A percentile compares a stretch with the other conserved stretches of the same genome.
phyloP scores from a whole-genome alignment of 2,797 vertebrate genomes.

The Syngnathus acus region DNA sequence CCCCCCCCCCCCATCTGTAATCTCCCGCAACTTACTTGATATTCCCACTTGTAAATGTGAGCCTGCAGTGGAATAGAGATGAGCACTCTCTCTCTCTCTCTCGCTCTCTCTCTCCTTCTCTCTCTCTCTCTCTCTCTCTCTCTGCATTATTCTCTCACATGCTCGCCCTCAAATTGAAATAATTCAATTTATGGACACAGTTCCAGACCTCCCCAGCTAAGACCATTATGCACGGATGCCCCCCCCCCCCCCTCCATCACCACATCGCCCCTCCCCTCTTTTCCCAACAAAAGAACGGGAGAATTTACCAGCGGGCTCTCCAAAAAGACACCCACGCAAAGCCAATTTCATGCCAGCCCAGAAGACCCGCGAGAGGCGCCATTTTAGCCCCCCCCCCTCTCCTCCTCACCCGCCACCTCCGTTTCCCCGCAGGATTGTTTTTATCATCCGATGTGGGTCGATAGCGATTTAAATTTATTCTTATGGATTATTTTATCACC shows the following conservation, averaged over 20 bases:
- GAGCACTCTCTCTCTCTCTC: conserved; percentile 50
- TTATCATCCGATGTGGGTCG: conserved; percentile 31
- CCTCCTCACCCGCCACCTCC: conserved; percentile 3
- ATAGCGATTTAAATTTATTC: conserved; percentile 45
- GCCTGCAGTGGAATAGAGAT: conserved; percentile 75
- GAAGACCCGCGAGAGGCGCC: conserved; percentile 64
- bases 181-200: conserved; percentile 71
- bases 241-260: conserved; percentile 9
- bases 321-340: conserved; percentile 74
- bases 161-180: conserved; percentile 69
- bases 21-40: conserved; percentile 71
- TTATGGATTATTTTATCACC: conserved; percentile 34
- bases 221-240: conserved; percentile 65
- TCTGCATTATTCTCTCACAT: conserved; percentile 60
- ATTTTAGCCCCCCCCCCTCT: conserved; percentile 39
- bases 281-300: conserved; percentile 66
- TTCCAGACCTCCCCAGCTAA: conserved; percentile 68
- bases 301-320: conserved; percentile 71
- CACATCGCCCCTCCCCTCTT: conserved; percentile 34
- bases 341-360: conserved; percentile 68
- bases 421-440: conserved; percentile 28
- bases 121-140: conserved; percentile 19
- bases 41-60: conserved; percentile 81
- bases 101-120: conserved; percentile 7
- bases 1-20: conserved; percentile 75